A percentile compares a stretch with the other conserved stretches of the same genome.
Conservation (phyloP, 1,140 invertebrate genomes). For the Plodia interpunctella region DNA sequence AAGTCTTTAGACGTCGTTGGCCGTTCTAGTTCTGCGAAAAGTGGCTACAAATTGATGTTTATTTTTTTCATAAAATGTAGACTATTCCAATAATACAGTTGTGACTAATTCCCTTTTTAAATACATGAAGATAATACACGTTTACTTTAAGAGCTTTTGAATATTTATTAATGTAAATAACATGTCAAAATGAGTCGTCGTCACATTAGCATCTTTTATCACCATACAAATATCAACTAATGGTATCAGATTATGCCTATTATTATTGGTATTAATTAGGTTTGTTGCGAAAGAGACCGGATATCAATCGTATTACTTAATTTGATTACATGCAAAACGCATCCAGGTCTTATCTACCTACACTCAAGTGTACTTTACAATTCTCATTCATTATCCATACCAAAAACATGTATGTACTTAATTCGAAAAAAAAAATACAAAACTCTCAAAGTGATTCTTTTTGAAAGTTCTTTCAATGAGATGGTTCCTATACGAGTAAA, state of each 20-base stretch:
- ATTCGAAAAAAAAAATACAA: too few relatives aligned
- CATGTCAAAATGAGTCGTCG: neutral
- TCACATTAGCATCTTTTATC: neutral
- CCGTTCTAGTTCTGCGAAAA: slow-evolving; percentile 1
- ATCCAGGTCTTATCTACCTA: neutral
- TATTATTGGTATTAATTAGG: neutral
- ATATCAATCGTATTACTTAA: neutral
- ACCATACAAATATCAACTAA: neutral
- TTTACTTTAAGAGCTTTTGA: neutral
- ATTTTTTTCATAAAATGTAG: too few relatives aligned
- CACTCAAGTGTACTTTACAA: too few relatives aligned
- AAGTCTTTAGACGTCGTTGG: neutral
- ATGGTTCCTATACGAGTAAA: too few relatives aligned
- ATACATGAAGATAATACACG: too few relatives aligned
- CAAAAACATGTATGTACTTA: too few relatives aligned
- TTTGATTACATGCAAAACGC: neutral
- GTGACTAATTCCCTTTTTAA: too few relatives aligned
- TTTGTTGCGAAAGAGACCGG: neutral
- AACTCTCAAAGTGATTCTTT: too few relatives aligned
- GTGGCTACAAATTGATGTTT: too few relatives aligned
- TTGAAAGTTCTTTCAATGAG: too few relatives aligned
- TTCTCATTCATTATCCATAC: too few relatives aligned
- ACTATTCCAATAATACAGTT: too few relatives aligned
- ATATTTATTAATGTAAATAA: neutral
- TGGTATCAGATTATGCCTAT: neutral